A percentile compares a stretch with the other conserved stretches of the same genome.
Conservation (phyloP, 1,140 invertebrate species). For the Achatina immaculata region DNA sequence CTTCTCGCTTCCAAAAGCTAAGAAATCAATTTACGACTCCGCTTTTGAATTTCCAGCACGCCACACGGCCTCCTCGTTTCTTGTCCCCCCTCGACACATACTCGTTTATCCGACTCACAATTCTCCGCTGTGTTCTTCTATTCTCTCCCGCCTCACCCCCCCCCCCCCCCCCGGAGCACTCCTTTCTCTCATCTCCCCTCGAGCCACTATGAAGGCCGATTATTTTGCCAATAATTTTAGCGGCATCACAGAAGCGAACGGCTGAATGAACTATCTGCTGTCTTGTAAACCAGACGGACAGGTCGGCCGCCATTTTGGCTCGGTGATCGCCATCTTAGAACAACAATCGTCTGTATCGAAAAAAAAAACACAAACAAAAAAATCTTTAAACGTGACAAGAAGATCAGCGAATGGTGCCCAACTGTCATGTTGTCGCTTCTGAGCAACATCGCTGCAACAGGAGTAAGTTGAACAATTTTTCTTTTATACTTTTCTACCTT, state of each 20-base stretch:
- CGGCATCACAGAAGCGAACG: conserved; percentile 34
- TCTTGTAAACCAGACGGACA: conserved; percentile 31
- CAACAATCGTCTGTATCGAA: background rate
- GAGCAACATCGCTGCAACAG: conserved; percentile 7
- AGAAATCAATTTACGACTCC: conserved; percentile 27
- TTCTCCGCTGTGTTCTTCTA: background rate
- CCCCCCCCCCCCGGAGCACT: background rate
- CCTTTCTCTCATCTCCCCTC: conserved; percentile 23
- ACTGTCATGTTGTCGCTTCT: conserved; percentile 16
- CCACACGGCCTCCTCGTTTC: background rate
- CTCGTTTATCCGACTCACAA: background rate
- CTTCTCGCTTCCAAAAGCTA: conserved; percentile 24
- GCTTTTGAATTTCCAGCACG: conserved; percentile 26
- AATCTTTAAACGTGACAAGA: background rate
- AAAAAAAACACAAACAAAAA: background rate
- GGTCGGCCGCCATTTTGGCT: conserved; percentile 31
- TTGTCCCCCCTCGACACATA: background rate
- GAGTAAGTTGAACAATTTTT: conserved; percentile 4
- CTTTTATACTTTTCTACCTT: background rate
- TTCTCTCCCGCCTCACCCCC: background rate
- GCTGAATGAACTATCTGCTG: conserved; percentile 33
- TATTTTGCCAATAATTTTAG: conserved; percentile 38
- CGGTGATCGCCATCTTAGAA: conserved; percentile 33
- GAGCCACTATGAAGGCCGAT: conserved; percentile 34
- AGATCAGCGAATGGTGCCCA: background rate